phyloP scores from a whole-genome alignment of 2,888 invertebrate genomes.

The Ormyrus labotus region DNA sequence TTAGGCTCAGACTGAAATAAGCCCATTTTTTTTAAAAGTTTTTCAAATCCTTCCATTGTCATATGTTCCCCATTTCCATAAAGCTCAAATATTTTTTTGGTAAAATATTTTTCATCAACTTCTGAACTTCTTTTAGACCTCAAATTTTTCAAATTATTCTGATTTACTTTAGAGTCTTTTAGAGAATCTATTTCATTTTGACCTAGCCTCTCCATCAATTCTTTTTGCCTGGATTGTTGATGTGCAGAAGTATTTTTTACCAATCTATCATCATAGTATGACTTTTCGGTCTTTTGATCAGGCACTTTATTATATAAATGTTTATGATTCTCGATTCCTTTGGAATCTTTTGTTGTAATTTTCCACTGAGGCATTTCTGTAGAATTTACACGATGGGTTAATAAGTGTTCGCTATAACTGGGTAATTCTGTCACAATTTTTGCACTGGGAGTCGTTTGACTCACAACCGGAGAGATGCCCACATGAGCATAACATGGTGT shows the following conservation, averaged over 20 bases:
- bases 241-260: not conserved
- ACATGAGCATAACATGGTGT: conserved; percentile 86
- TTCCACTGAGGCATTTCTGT: conserved; percentile 58
- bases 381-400: conserved; percentile 60
- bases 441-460: conserved; percentile 39
- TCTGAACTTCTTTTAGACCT: conserved; percentile 64
- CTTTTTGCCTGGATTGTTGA: conserved; percentile 42
- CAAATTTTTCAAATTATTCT: conserved; percentile 40
- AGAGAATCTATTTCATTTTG: conserved; percentile 57
- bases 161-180: conserved; percentile 28
- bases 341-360: conserved; percentile 50
- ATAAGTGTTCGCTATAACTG: conserved; percentile 58
- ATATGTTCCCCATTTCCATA: conserved; percentile 82
- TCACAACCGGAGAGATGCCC: conserved; percentile 67
- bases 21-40: conserved; percentile 80
- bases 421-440: conserved; percentile 54
- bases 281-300: conserved; percentile 37
- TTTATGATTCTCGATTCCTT: conserved; percentile 51
- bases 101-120: conserved; percentile 79
- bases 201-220: conserved; percentile 65
- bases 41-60: conserved; percentile 84
- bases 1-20: conserved; percentile 78
- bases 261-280: conserved; percentile 38
- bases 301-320: conserved; percentile 57
- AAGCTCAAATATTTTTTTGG: conserved; percentile 82